Percentiles rank a stretch among this genome's conserved stretches.
phyloP scores from a whole-genome alignment of 2,888 invertebrate species.

The Tetranychus piercei region DNA sequence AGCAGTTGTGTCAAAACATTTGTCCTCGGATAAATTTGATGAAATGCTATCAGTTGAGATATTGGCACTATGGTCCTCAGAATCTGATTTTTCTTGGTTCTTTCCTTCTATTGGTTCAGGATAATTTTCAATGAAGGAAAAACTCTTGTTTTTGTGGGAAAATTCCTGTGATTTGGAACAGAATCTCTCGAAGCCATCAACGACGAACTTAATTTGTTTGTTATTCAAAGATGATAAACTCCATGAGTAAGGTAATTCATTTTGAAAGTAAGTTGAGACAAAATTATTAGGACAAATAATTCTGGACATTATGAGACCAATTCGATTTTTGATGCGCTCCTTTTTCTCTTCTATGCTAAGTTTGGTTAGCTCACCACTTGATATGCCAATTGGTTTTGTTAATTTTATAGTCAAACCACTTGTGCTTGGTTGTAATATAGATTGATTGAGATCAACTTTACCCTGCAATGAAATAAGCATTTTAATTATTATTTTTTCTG shows the following conservation, averaged over 20 bases:
- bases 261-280: not conserved
- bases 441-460: not conserved
- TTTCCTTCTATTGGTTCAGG: too few relatives aligned
- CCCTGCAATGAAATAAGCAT: not conserved
- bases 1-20: too few relatives aligned
- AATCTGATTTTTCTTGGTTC: too few relatives aligned
- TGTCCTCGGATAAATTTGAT: too few relatives aligned
- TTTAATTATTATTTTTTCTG: not conserved
- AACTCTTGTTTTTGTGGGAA: not conserved
- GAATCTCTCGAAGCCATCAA: conserved; percentile 3
- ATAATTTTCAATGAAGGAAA: too few relatives aligned
- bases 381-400: not conserved
- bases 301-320: not conserved
- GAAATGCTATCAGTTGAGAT: too few relatives aligned
- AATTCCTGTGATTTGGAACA: not conserved
- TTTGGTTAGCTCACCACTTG: not conserved
- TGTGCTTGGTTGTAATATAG: not conserved
- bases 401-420: not conserved
- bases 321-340: not conserved
- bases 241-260: not conserved
- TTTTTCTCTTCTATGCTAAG: not conserved
- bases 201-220: not conserved
- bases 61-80: too few relatives aligned
- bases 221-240: not conserved
- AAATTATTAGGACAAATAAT: not conserved